Evolutionary conservation across 2,113 vertebrate genomes (phyloP), one percentile per base, ranked within the genome.

Genomic region (Ariopsis seemanni): DNA sequence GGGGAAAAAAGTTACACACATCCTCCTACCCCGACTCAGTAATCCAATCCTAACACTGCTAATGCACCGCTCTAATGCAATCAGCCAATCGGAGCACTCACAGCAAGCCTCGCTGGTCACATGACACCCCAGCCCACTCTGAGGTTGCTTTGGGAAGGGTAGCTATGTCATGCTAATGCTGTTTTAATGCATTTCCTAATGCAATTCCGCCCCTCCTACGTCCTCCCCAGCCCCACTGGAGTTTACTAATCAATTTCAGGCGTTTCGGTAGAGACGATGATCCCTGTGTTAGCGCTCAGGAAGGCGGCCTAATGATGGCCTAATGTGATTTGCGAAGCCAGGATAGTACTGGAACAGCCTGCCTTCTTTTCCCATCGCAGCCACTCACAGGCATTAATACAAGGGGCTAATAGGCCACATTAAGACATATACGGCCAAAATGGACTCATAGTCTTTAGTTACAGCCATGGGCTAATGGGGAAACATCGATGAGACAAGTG

Each of bases 21-120:
- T 85, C 84, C 74, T 85, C 78, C 88, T 87, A 87, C 89, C 81
- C 87, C 86, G 34, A 94, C 91, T 94, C 93, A 93, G 91, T 96
- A 97, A 97, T 96, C 95, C 92, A 96, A 96, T 97, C 95, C 95
- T 92, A 94, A 90, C 90, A 88, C 92, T 93, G 94, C 90, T 95
- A 97, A 96, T 96, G 97, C 91, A 97, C 94, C 93, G 92, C 91
- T 93, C 92, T 96, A 97, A 98, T 94, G 92, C 94, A 96, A 97
- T 95, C 94, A 94, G 89, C 96, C 93, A 97, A 97, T 97, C 95
- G 94, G 90, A 94, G 93, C 91, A 93, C 94, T 94, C 94, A 71
- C 92, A 95, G 94, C 93, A 7, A 95, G 88, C 95, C 94, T 91
- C 92, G 90, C 20, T 92, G 89, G 90, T 94, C 96, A 97, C 97